Conservation (phyloP, 2,113 vertebrate genomes). For the Mormyrus lacerda region DNA sequence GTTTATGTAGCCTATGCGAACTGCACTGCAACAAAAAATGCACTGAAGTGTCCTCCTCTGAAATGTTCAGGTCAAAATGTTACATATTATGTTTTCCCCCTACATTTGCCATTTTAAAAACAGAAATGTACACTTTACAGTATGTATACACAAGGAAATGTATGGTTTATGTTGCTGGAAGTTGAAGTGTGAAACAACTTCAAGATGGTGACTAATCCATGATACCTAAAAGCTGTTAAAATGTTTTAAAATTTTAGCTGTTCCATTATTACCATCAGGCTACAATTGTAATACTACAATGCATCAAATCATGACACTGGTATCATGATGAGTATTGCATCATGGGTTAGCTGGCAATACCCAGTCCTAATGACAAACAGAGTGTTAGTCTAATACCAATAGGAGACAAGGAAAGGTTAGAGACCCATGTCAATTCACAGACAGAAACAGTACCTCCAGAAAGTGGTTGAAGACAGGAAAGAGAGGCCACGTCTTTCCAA, state of each 20-base stretch:
- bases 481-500: constrained; percentile 97
- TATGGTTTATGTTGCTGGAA: neutral
- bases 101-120: neutral
- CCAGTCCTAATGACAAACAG: neutral
- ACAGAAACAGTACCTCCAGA: constrained; percentile 75
- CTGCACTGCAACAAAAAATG: neutral
- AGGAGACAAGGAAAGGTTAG: neutral
- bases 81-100: neutral
- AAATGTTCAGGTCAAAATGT: neutral
- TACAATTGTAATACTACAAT: neutral
- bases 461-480: constrained; percentile 99
- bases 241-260: neutral
- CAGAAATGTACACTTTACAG: neutral
- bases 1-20: neutral
- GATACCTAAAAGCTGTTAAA: neutral
- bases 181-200: neutral
- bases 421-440: neutral
- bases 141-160: neutral
- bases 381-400: neutral
- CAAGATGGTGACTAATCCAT: neutral
- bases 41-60: neutral
- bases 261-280: neutral
- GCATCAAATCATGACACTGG: neutral
- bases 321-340: neutral
- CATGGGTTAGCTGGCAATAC: neutral